Base-by-base conservation (phyloP, 1,140 invertebrate genomes). In the Drosophila bifasciata region DNA sequence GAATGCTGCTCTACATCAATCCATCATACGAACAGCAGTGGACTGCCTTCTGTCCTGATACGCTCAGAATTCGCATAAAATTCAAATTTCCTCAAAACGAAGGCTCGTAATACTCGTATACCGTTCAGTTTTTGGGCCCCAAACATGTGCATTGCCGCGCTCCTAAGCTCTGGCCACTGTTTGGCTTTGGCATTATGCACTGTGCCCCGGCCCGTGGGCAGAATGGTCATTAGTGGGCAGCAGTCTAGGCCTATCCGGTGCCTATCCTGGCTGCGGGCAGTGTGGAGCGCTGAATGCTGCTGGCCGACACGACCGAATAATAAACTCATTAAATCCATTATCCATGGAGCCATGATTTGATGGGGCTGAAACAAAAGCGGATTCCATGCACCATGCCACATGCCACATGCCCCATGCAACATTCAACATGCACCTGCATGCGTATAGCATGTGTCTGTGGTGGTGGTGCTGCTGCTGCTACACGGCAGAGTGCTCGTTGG, bases 241-340 rank as follows among this genome's bases (percentile, higher is more conserved):
- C 11, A 16, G 21, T 51, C 57, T 13, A 23, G 36, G 13, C 19
- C 56, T 32, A 32, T 51, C 57, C 9, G 48, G 36, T 3, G 13
- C 15, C 44, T 32, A 32, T 25, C 5, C 7, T 36, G 48, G 46
- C 23, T 40, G 39, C n/a, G 3, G 15, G 36, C 11, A 15, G 21
- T 50, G 21, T 2, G 25, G 25, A 25, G 2, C 25, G 25, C 2
- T 6, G 25, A 25, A 7, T 7, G 21, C 56, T 32, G 40, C 11
- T 41, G 49, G 19, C 49, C 57, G 28, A n/a, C n/a, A 48, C 73
- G 64, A 43, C 39, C 78, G 76, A 76, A 88, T 88, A 88, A 89
- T 88, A 88, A 88, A 88, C 83, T 76, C 84, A 88, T 88, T 88
- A 88, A 76, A 88, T 88, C 83, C 79, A 88, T 83, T 88, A 88